Base-by-base conservation (phyloP, 2,113 vertebrate genomes). In the Thunnus maccoyii region DNA sequence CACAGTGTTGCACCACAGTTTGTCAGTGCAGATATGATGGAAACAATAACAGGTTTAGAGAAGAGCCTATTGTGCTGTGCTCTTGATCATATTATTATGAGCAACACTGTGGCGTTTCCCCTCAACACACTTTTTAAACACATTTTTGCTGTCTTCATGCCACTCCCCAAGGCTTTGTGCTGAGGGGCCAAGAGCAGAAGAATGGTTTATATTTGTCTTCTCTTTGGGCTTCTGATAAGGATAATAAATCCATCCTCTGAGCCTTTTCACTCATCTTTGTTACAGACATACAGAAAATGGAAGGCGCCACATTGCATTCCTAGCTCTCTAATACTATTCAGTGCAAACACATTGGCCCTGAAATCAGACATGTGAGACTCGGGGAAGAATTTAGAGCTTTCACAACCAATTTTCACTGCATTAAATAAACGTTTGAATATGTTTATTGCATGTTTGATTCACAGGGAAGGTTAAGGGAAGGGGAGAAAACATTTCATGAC, bases 131-230 rank as follows among this genome's bases (percentile, higher is more conserved):
- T 62, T 82, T 83, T 75, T 76, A 85, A 62, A 63, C 54, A 68
- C 56, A 57, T 73, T 73, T 86, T 61, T 48, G 47, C 77, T 67
- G 67, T 76, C 62, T 71, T 72, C 20, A 25, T 74, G 56, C 76
- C 54, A 41, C 81, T 78, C 76, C 83, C 80, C 15, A 15, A 48
- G 74, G 77, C 69, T 88, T 86, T 79, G 64, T 72, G 64, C 78
- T 63, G 48, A 55, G 61, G 27, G 84, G 58, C 80, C 63, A 57
- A 63, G 64, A 74, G 58, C 72, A 76, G 76, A 63, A 72, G 65
- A 84, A 87, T 85, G 78, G 65, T 79, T 86, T 86, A 80, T 87
- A 89, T 92, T 86, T 90, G 84, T 86, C 78, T 85, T 82, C 54
- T 74, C 71, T 72, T 66, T 81, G 76, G 76, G 73, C 89, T 91